Evolutionary conservation across 2,113 vertebrate genomes (phyloP).

Genomic region (Channa argus): DNA sequence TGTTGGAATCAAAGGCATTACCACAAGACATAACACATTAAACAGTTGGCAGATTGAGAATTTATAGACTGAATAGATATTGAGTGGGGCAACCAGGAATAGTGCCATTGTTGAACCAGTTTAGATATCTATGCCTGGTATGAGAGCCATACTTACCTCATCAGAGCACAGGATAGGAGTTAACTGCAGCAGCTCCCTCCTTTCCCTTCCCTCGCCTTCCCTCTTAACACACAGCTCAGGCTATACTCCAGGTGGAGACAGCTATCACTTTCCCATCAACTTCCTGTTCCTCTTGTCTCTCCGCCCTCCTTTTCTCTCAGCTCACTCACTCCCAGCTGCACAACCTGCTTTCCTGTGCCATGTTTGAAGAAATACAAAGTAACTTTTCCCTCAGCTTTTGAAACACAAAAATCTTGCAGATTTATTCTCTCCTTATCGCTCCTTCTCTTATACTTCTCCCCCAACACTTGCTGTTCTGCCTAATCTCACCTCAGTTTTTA

Average conservation of each 20-base stretch:
- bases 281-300: constrained; percentile 79
- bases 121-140: constrained; percentile 59
- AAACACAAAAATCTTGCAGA: constrained; percentile 70
- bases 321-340: constrained; percentile 70
- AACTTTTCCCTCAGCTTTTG: constrained; percentile 57
- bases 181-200: constrained; percentile 73
- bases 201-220: constrained; percentile 62
- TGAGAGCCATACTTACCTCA: constrained; percentile 78
- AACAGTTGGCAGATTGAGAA: constrained; percentile 95
- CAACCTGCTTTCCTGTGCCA: constrained; percentile 64
- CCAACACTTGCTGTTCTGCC: constrained; percentile 72
- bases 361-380: constrained; percentile 74
- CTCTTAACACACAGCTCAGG: constrained; percentile 66
- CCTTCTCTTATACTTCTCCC: constrained; percentile 46
- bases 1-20: constrained; percentile 99
- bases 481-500: constrained; percentile 86
- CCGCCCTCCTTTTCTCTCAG: constrained; percentile 64
- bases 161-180: constrained; percentile 65
- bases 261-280: constrained; percentile 81
- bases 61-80: constrained; percentile 90
- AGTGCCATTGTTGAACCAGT: constrained; percentile 84
- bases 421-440: constrained; percentile 41
- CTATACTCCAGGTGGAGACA: constrained; percentile 80
- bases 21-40: constrained; percentile 99
- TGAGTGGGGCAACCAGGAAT: constrained; percentile 87